Conservation (phyloP, 2,888 invertebrate genomes). For the Atethmia centrago region DNA sequence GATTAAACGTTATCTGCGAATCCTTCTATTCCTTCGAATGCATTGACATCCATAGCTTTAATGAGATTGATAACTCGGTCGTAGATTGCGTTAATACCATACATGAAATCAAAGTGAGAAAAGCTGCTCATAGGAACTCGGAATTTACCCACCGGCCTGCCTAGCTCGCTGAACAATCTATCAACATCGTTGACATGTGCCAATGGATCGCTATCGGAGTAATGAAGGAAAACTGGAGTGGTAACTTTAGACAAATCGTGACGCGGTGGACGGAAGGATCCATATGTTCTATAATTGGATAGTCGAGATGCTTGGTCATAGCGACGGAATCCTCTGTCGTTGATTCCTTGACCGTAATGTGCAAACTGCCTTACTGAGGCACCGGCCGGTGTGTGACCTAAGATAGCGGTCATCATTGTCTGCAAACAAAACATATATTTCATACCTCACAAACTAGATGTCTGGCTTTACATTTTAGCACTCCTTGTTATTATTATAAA, state of each 20-base stretch:
- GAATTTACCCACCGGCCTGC: slow-evolving; percentile 90
- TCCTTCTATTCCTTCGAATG: slow-evolving; percentile 37
- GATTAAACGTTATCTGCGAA: slow-evolving; percentile 9
- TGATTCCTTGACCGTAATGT: slow-evolving; percentile 93
- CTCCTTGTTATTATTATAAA: no score
- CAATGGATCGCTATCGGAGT: slow-evolving; percentile 92
- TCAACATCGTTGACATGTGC: slow-evolving; percentile 90
- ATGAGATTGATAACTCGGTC: slow-evolving; percentile 90
- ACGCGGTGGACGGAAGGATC: slow-evolving; percentile 88
- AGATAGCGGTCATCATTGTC: slow-evolving; percentile 93
- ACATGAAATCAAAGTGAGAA: slow-evolving; percentile 93
- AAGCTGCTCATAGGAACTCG: slow-evolving; percentile 90
- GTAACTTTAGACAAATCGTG: slow-evolving; percentile 91
- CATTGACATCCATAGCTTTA: slow-evolving; percentile 77
- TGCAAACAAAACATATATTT: slow-evolving; percentile 69
- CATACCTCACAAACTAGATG: neutral
- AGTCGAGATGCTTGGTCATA: slow-evolving; percentile 89
- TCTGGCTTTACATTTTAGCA: no score
- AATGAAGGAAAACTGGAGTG: slow-evolving; percentile 92
- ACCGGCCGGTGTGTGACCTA: slow-evolving; percentile 93
- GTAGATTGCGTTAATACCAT: slow-evolving; percentile 92
- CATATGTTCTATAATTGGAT: slow-evolving; percentile 90
- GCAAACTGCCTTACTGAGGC: slow-evolving; percentile 92
- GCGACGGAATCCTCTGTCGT: slow-evolving; percentile 88
- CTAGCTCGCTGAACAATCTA: slow-evolving; percentile 87